Base-by-base conservation (phyloP, 2,797 vertebrate species). In the Gallinago solitaria region DNA sequence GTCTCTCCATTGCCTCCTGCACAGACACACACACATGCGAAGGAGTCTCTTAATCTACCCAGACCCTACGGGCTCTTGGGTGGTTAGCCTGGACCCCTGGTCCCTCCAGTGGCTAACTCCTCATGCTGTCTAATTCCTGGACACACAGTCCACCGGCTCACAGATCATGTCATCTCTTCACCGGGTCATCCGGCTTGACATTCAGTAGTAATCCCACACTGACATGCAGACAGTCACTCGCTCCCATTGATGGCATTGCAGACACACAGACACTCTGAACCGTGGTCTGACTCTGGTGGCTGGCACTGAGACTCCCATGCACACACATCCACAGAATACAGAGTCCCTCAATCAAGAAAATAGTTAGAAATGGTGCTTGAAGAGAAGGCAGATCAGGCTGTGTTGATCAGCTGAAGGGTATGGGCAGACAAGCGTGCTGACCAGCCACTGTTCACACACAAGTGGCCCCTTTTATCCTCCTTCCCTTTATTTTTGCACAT, bases 401-500 rank as follows among this genome's bases (percentile, higher is more conserved):
- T 27, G 53, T 33, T 92, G 70, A 39, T 11, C 45, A 57, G n/a
- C 7, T 1, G 0, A n/a, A 61, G 24, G 28, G 45, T 32, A 41
- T 9, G 37, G 14, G 25, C 73, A 67, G 33, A 18, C 23, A 32
- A 35, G 12, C 14, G 15, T 33, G 17, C 33, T 65, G 12, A 19
- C 15, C 33, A 85, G 23, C 20, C 39, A 7, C 30, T 33, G 24
- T 6, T 73, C 54, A 16, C 33, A 59, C 20, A 32, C 4, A 61
- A 65, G 10, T 0, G 0, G 7, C 3, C 48, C 20, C 9, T 83
- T 88, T 57, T 54, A 37, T 19, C 17, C 19, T 3, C 12, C 50
- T 67, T 28, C 17, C 4, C 30, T 89, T 76, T 67, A 21, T 43
- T 25, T 63, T 53, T 73, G 16, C 9, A 30, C 3, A 5, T 47